phyloP scores from a whole-genome alignment of 2,888 invertebrate genomes.

The Altica lythri region DNA sequence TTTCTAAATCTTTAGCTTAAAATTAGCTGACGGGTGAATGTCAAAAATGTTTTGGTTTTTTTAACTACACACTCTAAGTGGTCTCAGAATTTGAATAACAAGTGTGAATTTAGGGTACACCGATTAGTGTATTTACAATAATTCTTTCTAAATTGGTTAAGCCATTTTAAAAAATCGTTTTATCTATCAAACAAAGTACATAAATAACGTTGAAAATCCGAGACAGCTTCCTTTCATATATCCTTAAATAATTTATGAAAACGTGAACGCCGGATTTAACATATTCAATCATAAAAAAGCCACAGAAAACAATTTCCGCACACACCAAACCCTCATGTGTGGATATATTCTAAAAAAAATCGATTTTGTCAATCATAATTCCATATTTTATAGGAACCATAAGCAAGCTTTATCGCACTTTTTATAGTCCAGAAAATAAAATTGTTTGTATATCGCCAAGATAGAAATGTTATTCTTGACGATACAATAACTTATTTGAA shows the following conservation, averaged over 20 bases:
- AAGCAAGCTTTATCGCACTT: slow-evolving; percentile 35
- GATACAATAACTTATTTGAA: slow-evolving; percentile 43
- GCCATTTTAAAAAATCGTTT: too few species aligned
- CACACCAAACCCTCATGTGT: not conserved
- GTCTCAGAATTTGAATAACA: too few species aligned
- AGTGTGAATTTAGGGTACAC: too few species aligned
- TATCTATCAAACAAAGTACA: too few species aligned
- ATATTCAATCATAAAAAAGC: not conserved
- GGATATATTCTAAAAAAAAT: slow-evolving; percentile 29
- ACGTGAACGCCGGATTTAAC: not conserved
- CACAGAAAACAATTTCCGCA: not conserved
- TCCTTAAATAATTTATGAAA: not conserved
- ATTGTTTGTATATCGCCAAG: slow-evolving; percentile 48
- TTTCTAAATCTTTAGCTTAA: not conserved
- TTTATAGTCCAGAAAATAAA: slow-evolving; percentile 47
- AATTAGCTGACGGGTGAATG: not conserved
- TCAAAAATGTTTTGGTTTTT: too few species aligned
- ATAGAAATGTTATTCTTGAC: slow-evolving; percentile 38
- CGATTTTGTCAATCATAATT: slow-evolving; percentile 42
- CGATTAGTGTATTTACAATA: too few species aligned
- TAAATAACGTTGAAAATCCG: too few species aligned
- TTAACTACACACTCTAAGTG: too few species aligned
- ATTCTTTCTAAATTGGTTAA: too few species aligned
- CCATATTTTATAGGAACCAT: slow-evolving; percentile 42
- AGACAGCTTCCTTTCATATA: too few species aligned